Base-by-base conservation (phyloP, 2,113 vertebrate genomes). In the Myiozetetes cayanensis region DNA sequence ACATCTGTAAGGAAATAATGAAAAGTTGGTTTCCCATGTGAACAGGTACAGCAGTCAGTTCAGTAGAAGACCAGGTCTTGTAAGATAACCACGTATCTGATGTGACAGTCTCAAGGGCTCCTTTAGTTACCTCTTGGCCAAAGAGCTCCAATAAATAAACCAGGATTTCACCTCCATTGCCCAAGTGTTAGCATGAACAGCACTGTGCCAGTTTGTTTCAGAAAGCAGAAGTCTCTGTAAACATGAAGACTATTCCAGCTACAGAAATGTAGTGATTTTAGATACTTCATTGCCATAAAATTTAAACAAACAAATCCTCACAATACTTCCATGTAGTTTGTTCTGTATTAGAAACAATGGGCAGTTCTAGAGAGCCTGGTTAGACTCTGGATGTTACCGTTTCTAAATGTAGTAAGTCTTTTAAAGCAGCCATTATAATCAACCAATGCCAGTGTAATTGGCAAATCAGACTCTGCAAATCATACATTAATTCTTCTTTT, bases 371-470 rank as follows among this genome's bases (percentile, higher is more conserved):
- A 47, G 27, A 85, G 10, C 23, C 44, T 53, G 30, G 47, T 86
- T 91, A 84, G 92, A 39, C 58, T 27, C 56, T 67, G n/a, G 90
- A 58, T 24, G 35, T 63, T 20, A 47, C n/a, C 55, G 63, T 83
- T 91, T 84, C 50, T 49, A 87, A 50, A 41, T 82, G 47, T 52
- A 75, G 68, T 80, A 86, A 92, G 73, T 90, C 23, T 89, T 95
- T 90, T 93, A 76, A 44, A 93, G 63, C 56, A 89, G 37, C 68
- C 35, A 2, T 88, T 89, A 8, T 55, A 96, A 94, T 91, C 66
- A 97, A 79, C 33, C 70, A 76, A 62, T 91, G 47, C 79, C 65
- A 94, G 44, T 49, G 37, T 85, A 90, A 97, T 94, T 96, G 46
- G 46, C 46, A 47, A 47, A 47, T 47, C 93, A 62, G 41, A 56